Base-by-base conservation (phyloP, 92 coral and sea anemone genomes). In the Paragorgia papillata region DNA sequence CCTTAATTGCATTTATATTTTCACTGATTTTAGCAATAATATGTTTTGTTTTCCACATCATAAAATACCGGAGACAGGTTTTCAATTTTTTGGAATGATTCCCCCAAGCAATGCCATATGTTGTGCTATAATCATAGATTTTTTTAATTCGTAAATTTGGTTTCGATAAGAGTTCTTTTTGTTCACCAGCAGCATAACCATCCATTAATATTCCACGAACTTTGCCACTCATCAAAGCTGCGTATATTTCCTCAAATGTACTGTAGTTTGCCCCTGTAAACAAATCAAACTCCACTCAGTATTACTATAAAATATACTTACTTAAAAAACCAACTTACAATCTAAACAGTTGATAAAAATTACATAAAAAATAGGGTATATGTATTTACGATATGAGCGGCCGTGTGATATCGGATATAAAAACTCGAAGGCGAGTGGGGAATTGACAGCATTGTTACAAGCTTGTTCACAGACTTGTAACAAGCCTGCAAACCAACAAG, bases 141-240 rank as follows among this genome's bases (percentile, higher is more conserved):
- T 51, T 51, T n/a, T 51, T 51, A 17, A 51, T 22, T 51, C 58
- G 6, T 17, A 51, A 51, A 17, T 22, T 5, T 3, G 58, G 26
- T 17, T 51, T 22, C 17, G 58, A 51, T n/a, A 51, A 51, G 5
- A 17, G 21, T 4, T 5, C 17, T 17, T 51, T 5, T 5, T 51
- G 3, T 17, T 51, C 58, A 17, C 58, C 58, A 51, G 58, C 58
- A 3, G 58, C 58, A 51, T 51, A 51, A 51, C 58, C 58, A 51
- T 51, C 58, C 17, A 51, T 5, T n/a, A 51, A 17, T 3, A 51
- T 51, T 17, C 58, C 58, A 4, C n/a, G 6, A 3, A 51, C 58
- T 51, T 51, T 17, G 3, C 58, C 8, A 17, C n/a, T 51, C 58
- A 51, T 17, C n/a, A 51, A 51, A 4, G 58, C 58, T 17, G 58